These are phyloP conservation scores for Papilio protenor DNA, from an alignment of 2,888 invertebrate genomes.

Conservation along the genomic window DNA sequence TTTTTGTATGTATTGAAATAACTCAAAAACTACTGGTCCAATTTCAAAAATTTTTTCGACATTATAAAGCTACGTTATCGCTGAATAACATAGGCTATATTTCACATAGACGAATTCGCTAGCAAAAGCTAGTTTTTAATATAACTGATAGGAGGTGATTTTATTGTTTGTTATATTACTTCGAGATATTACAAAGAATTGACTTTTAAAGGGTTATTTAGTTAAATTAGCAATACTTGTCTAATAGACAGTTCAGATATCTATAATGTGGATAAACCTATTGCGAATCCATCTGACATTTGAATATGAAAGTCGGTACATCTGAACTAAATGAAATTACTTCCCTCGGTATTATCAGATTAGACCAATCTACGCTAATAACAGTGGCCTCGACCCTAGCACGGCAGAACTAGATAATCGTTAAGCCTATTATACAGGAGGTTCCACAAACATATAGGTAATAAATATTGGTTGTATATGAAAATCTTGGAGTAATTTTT, in stretches of 20 bases:
- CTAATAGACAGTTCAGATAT: no score
- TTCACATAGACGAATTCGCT: no score
- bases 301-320: neutral
- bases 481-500: neutral
- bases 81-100: no score
- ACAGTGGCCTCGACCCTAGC: constrained; percentile 9
- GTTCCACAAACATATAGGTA: constrained; percentile 13
- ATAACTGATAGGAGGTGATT: neutral
- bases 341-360: constrained; percentile 1
- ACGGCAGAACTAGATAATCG: constrained; percentile 10
- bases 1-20: no score
- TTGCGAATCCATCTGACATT: neutral
- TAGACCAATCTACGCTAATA: constrained; percentile 18
- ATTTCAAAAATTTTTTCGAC: no score
- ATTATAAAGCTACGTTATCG: no score
- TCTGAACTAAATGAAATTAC: constrained; percentile 23
- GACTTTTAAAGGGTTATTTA: neutral
- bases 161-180: neutral
- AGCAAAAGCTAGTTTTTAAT: neutral
- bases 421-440: neutral
- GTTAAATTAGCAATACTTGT: neutral
- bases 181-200: neutral
- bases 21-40: no score
- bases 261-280: no score
- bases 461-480: neutral